Conservation (phyloP, 2,113 vertebrate species). For the Nettapus auritus region DNA sequence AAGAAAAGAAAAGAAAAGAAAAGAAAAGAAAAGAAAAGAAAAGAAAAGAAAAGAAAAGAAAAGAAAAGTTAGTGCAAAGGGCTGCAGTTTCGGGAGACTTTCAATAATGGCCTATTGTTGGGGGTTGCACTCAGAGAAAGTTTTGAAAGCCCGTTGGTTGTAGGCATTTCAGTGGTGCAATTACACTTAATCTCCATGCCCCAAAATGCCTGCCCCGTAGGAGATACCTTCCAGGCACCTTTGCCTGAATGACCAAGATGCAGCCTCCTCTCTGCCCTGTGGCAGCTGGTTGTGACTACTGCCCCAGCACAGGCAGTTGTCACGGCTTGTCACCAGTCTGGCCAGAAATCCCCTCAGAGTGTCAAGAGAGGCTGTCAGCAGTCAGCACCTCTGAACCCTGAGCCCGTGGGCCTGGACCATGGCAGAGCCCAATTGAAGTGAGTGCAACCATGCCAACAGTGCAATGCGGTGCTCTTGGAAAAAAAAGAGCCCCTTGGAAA, state of each 20-base stretch:
- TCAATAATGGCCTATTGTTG: neutral
- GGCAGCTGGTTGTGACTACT: neutral
- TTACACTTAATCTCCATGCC: neutral
- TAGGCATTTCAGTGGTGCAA: neutral
- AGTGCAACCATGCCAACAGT: accelerated
- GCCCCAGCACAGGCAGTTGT: neutral
- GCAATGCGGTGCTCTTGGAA: neutral
- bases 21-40: no score
- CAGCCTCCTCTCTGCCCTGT: neutral
- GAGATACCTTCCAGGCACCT: neutral
- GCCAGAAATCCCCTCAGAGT: neutral
- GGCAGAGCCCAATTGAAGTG: neutral
- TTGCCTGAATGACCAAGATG: neutral
- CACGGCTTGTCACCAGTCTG: accelerated
- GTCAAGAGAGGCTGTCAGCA: neutral
- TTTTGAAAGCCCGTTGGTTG: neutral
- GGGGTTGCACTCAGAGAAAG: neutral
- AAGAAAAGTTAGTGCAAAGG: neutral
- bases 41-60: no score
- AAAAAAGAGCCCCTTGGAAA: neutral
- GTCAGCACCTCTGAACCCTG: neutral
- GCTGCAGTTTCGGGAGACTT: neutral
- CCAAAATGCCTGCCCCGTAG: neutral
- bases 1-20: no score
- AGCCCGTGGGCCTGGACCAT: accelerated